phyloP scores from a whole-genome alignment of 2,113 vertebrate species.

The Motacilla tschutschensis region DNA sequence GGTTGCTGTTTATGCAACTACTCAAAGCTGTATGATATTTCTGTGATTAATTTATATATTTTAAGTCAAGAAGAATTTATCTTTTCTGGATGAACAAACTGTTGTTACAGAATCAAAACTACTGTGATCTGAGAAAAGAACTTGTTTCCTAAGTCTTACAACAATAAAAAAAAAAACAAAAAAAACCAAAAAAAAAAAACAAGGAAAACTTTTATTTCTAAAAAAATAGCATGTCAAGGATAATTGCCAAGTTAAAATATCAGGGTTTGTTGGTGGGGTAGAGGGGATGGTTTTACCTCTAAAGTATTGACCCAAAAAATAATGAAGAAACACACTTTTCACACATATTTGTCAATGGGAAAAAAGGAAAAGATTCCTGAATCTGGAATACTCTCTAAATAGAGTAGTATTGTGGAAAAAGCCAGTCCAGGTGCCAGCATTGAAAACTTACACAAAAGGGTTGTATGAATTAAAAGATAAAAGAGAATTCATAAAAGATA shows the following conservation, averaged over 20 bases:
- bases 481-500: neutral
- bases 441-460: neutral
- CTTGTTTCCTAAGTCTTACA: neutral
- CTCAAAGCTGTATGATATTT: neutral
- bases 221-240: rapidly evolving
- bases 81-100: neutral
- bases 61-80: neutral
- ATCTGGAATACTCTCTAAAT: neutral
- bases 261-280: rapidly evolving
- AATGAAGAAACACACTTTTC: neutral
- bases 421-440: neutral
- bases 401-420: neutral
- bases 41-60: neutral
- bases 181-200: neutral
- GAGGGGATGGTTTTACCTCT: rapidly evolving
- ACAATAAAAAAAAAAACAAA: neutral
- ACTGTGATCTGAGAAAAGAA: neutral
- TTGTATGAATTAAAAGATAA: neutral
- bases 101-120: neutral
- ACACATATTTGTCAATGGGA: neutral
- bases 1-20: neutral
- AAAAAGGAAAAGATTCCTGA: neutral
- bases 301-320: neutral
- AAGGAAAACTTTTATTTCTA: neutral
- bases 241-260: neutral